A percentile compares a stretch with the other conserved stretches of the same genome.
These are phyloP conservation scores for Cygnus buccinator DNA, from an alignment of 2,113 vertebrate species.

Conservation along the genomic window DNA sequence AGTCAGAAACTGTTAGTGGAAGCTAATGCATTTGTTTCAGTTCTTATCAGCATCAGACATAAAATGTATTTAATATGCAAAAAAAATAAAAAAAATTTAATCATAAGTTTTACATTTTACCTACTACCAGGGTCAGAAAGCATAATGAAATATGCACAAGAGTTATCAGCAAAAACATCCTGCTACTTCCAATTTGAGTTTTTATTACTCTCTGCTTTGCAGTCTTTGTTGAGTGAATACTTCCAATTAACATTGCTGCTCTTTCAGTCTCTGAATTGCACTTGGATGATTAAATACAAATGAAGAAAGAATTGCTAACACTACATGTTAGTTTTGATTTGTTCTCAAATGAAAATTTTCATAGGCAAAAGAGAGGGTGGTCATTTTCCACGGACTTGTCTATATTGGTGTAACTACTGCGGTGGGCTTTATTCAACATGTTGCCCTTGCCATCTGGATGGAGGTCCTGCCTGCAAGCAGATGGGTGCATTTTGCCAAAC, in stretches of 20 bases:
- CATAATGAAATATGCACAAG: not conserved
- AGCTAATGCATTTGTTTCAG: not conserved
- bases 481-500: not conserved
- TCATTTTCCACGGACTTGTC: not conserved
- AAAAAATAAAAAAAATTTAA: not conserved
- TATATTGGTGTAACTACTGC: not conserved
- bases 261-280: not conserved
- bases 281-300: not conserved
- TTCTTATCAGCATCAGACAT: not conserved
- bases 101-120: not conserved
- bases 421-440: not conserved
- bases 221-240: not conserved
- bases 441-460: rapidly evolving
- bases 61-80: not conserved
- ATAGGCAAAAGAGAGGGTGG: not conserved
- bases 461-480: not conserved
- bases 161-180: not conserved
- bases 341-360: not conserved
- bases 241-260: conserved; percentile 16
- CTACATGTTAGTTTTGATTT: not conserved
- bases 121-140: not conserved
- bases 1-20: not conserved
- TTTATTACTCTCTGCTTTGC: not conserved
- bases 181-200: not conserved
- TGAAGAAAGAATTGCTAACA: not conserved